Percentiles rank a stretch among this genome's conserved stretches.
These are phyloP conservation scores for Pseudomyrmex concolor DNA, from an alignment of 1,140 invertebrate species.

Conservation along the genomic window DNA sequence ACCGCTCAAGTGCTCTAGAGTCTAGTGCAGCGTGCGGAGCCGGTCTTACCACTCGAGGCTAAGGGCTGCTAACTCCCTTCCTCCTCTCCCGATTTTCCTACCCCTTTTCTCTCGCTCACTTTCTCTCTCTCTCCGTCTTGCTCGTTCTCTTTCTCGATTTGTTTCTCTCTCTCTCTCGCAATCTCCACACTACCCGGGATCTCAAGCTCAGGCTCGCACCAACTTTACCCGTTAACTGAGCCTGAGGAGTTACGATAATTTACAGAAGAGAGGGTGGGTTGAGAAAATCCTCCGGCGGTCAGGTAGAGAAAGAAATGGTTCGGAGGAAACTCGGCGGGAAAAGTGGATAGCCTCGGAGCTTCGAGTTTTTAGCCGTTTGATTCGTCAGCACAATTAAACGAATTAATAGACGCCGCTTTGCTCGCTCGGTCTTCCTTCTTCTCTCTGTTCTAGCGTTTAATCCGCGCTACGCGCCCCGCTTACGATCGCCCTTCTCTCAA, in stretches of 20 bases:
- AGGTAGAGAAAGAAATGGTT: constrained; percentile 9
- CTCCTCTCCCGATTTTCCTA: constrained; percentile 57
- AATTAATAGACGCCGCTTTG: constrained; percentile 79
- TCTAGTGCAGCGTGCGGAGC: constrained; percentile 77
- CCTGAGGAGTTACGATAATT: constrained; percentile 80
- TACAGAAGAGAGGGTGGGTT: constrained; percentile 60
- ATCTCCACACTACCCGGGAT: constrained; percentile 6
- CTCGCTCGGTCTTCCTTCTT: constrained; percentile 57
- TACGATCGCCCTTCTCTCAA: constrained; percentile 37
- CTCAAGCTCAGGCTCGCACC: constrained; percentile 51
- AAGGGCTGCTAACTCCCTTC: constrained; percentile 75
- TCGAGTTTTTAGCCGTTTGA: constrained; percentile 78
- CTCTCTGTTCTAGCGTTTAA: constrained; percentile 53
- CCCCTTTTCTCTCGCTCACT: constrained; percentile 41
- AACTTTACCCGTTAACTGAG: constrained; percentile 62
- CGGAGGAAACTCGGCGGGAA: constrained; percentile 8
- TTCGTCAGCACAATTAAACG: constrained; percentile 83
- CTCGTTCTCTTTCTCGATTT: constrained; percentile 31
- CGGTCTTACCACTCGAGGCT: constrained; percentile 74
- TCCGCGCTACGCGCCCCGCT: constrained; percentile 20
- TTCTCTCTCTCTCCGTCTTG: not conserved
- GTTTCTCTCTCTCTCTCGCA: constrained; percentile 24
- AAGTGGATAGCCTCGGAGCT: constrained; percentile 40
- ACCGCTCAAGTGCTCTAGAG: constrained; percentile 77
- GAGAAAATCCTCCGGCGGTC: not conserved